A percentile compares a stretch with the other conserved stretches of the same genome.
Conservation (phyloP, 2,888 invertebrate genomes). For the Lapara coniferarum region DNA sequence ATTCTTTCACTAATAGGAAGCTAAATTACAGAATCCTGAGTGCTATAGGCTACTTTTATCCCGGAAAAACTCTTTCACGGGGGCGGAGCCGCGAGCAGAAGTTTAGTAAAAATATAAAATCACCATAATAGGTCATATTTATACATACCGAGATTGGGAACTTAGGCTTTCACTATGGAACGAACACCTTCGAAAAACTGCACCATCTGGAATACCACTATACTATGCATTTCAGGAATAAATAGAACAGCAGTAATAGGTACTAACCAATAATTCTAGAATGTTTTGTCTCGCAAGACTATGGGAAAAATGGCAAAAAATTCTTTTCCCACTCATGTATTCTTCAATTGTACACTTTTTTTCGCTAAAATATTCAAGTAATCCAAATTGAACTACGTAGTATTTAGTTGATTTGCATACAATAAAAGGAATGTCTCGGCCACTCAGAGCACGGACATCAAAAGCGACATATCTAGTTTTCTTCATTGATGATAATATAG, state of each 20-base stretch:
- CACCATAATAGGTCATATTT: too few species aligned
- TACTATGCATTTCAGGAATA: too few species aligned
- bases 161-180: too few species aligned
- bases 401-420: conserved; percentile 45
- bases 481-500: conserved; percentile 23
- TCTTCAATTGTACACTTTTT: conserved; percentile 2
- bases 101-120: too few species aligned
- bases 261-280: neutral
- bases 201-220: too few species aligned
- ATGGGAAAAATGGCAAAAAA: neutral
- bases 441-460: conserved; percentile 32
- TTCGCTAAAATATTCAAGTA: conserved; percentile 24
- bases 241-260: too few species aligned
- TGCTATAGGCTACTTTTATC: too few species aligned
- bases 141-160: too few species aligned
- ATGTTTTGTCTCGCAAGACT: neutral
- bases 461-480: conserved; percentile 20
- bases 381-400: conserved; percentile 28
- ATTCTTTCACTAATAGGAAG: too few species aligned
- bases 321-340: neutral
- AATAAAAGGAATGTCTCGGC: conserved; percentile 42
- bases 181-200: neutral
- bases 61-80: too few species aligned
- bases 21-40: too few species aligned
- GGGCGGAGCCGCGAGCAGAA: too few species aligned